Evolutionary conservation across 2,113 vertebrate species (phyloP).

Genomic region (Limnothrissa miodon): DNA sequence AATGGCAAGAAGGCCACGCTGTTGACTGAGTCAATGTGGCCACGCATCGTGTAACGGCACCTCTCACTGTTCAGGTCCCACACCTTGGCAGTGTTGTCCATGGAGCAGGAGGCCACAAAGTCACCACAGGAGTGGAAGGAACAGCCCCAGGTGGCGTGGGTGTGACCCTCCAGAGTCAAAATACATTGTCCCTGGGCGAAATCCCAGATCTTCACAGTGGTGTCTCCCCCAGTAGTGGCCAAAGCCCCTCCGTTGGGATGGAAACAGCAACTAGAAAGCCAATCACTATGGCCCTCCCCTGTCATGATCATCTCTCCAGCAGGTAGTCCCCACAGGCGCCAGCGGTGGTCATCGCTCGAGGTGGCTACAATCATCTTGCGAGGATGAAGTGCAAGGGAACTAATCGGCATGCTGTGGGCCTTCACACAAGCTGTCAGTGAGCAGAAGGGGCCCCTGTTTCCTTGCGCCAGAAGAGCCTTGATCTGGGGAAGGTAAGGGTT

Average conservation of each 20-base stretch:
- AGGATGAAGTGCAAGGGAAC: conserved; percentile 70
- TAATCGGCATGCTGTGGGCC: conserved; percentile 72
- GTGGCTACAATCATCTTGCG: conserved; percentile 61
- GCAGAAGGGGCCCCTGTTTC: conserved; percentile 57
- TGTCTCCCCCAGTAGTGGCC: conserved; percentile 72
- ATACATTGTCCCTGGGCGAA: conserved; percentile 59
- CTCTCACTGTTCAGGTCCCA: conserved; percentile 79
- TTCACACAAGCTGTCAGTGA: conserved; percentile 62
- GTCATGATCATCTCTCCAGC: conserved; percentile 69
- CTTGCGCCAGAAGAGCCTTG: conserved; percentile 46
- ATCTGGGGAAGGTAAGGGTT: conserved; percentile 41
- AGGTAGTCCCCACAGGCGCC: conserved; percentile 74
- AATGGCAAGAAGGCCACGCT: conserved; percentile 73
- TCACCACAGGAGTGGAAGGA: conserved; percentile 75
- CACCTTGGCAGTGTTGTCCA: conserved; percentile 74
- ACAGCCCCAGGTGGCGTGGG: conserved; percentile 69
- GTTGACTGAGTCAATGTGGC: conserved; percentile 75
- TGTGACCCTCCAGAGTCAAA: conserved; percentile 72
- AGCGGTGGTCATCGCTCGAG: conserved; percentile 71
- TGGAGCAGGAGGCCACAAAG: conserved; percentile 82
- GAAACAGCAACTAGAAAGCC: conserved; percentile 77
- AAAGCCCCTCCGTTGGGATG: conserved; percentile 71
- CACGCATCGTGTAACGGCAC: conserved; percentile 68
- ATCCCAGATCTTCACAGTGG: conserved; percentile 73
- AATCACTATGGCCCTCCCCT: conserved; percentile 75